Percentiles rank a stretch among this genome's conserved stretches.
Evolutionary conservation across 92 coral and sea anemone species (phyloP).

Genomic region (Palythoa caribaeorum): DNA sequence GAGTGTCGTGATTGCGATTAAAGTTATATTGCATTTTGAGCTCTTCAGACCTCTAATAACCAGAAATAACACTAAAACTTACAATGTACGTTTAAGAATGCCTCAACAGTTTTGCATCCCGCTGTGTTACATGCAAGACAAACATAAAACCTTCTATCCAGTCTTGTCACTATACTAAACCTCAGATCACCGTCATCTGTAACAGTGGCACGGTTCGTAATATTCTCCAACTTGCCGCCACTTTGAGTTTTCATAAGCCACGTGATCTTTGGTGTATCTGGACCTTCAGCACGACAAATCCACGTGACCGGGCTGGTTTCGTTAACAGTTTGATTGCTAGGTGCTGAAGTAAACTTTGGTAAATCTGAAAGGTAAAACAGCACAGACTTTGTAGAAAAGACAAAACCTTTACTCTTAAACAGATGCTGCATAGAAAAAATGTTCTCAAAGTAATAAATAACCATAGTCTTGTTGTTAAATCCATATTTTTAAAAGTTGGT

Average conservation of each 20-base stretch:
- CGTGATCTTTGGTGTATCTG: conserved; percentile 67
- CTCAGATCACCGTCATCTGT: conserved; percentile 68
- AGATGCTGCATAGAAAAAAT: too few species aligned
- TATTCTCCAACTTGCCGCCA: conserved; percentile 43
- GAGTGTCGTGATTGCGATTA: too few species aligned
- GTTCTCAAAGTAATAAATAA: too few species aligned
- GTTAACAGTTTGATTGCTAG: conserved; percentile 55
- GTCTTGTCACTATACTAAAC: conserved; percentile 50
- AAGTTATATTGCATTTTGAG: not conserved
- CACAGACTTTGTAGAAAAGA: not conserved
- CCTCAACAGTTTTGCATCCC: conserved; percentile 71
- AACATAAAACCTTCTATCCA: conserved; percentile 67
- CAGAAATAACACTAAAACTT: conserved; percentile 30
- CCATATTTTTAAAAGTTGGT: too few species aligned
- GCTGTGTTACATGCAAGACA: conserved; percentile 89
- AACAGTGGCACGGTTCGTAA: conserved; percentile 50
- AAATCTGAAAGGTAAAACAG: conserved; percentile 43
- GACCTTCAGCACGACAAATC: conserved; percentile 69
- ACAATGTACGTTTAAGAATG: conserved; percentile 72
- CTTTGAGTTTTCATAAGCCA: conserved; percentile 55
- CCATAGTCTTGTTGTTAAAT: too few species aligned
- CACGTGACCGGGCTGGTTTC: conserved; percentile 47
- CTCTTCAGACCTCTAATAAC: not conserved
- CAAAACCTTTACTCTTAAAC: too few species aligned
- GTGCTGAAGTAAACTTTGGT: conserved; percentile 69